Evolutionary conservation across 2,113 vertebrate species (phyloP).

Genomic region (Trachemys scripta): DNA sequence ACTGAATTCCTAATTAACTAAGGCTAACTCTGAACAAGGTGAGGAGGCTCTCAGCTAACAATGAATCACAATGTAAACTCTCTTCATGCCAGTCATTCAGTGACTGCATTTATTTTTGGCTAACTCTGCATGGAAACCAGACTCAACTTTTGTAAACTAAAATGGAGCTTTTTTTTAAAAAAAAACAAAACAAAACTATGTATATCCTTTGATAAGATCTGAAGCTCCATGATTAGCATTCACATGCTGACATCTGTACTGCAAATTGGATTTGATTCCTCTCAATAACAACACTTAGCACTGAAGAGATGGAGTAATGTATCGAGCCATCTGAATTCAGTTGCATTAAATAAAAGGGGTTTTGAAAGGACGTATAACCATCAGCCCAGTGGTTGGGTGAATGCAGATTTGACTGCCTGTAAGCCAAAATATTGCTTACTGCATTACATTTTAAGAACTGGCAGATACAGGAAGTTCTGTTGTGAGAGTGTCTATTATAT

Average conservation of each 20-base stretch:
- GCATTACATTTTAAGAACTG: neutral
- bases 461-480: neutral
- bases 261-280: neutral
- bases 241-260: neutral
- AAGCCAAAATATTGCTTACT: neutral
- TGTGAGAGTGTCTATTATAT: neutral
- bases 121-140: neutral
- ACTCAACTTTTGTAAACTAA: neutral
- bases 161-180: neutral
- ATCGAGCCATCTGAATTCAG: neutral
- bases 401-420: neutral
- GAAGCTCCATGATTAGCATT: neutral
- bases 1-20: slow-evolving; percentile 10
- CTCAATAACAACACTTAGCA: neutral
- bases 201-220: neutral
- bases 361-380: rapidly evolving
- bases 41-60: neutral
- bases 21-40: neutral
- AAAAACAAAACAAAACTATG: no score
- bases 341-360: neutral
- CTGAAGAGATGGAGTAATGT: neutral
- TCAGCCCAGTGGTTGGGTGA: neutral
- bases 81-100: neutral
- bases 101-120: neutral
- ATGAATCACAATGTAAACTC: neutral